Conservation (phyloP, 1,140 invertebrate species). For the Ceratina calcarata region DNA sequence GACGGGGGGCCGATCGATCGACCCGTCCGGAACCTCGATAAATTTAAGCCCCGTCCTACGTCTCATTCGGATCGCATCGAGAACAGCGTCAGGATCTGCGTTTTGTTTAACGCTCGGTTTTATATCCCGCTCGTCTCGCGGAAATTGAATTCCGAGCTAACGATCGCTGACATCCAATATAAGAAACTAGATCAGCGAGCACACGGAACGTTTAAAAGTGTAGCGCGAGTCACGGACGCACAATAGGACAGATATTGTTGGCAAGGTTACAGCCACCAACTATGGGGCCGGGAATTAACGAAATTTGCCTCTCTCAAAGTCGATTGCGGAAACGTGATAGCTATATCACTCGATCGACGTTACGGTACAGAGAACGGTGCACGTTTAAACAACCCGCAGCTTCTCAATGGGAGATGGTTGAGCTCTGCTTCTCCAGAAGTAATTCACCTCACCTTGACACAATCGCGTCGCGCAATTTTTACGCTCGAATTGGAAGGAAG, state of each 20-base stretch:
- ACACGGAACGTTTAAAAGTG: background rate
- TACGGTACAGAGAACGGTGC: no score
- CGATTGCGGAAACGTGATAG: background rate
- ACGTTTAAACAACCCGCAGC: no score
- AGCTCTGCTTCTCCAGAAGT: constrained; percentile 33
- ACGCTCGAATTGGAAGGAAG: constrained; percentile 6
- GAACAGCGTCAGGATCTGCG: no score
- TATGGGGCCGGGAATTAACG: constrained; percentile 21
- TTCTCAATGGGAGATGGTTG: no score
- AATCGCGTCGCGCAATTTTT: constrained; percentile 13
- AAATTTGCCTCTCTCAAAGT: background rate
- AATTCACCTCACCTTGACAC: constrained; percentile 50
- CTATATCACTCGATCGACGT: background rate
- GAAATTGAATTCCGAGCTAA: constrained; percentile 5
- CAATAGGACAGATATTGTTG: constrained; percentile 13
- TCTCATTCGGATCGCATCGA: background rate
- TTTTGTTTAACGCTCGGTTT: no score
- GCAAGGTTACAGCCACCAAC: constrained; percentile 5
- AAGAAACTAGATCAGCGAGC: constrained; percentile 24
- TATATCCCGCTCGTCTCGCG: background rate
- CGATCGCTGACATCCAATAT: background rate
- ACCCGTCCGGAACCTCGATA: background rate
- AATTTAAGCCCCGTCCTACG: background rate
- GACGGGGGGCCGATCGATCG: background rate
- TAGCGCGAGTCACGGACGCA: background rate